Conservation (phyloP, 2,888 invertebrate genomes). For the Monoplex corrugatus region DNA sequence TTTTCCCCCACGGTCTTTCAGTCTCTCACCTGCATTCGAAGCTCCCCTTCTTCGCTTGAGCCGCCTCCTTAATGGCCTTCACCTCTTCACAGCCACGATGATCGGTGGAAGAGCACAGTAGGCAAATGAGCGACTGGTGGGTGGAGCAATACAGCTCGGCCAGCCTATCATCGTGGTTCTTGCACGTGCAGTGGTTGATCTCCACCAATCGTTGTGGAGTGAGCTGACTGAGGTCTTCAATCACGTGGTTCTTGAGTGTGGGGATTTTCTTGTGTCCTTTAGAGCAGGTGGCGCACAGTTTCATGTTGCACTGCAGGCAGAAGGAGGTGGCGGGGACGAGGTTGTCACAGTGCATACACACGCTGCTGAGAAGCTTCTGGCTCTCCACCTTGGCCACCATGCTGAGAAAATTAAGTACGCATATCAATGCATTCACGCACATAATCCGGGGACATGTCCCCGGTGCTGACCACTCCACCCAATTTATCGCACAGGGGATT, state of each 20-base stretch:
- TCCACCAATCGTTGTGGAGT: not conserved
- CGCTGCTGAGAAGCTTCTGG: not conserved
- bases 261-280: not conserved
- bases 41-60: too few species aligned
- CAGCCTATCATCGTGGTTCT: constrained; percentile 22
- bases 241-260: not conserved
- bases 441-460: too few species aligned
- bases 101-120: not conserved
- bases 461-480: not conserved
- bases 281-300: constrained; percentile 10
- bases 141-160: constrained; percentile 26
- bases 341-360: constrained; percentile 24
- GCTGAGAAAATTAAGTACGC: constrained; percentile 15
- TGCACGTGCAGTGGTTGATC: not conserved
- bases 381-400: constrained; percentile 30
- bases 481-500: not conserved
- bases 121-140: not conserved
- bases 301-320: constrained; percentile 33
- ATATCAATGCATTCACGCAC: too few species aligned
- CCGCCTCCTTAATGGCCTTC: constrained; percentile 5
- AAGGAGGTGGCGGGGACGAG: not conserved
- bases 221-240: not conserved
- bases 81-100: not conserved
- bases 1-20: not conserved
- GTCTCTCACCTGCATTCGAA: not conserved